These are phyloP conservation scores for Dromaius novaehollandiae DNA, from an alignment of 2,113 vertebrate genomes.

Conservation along the genomic window DNA sequence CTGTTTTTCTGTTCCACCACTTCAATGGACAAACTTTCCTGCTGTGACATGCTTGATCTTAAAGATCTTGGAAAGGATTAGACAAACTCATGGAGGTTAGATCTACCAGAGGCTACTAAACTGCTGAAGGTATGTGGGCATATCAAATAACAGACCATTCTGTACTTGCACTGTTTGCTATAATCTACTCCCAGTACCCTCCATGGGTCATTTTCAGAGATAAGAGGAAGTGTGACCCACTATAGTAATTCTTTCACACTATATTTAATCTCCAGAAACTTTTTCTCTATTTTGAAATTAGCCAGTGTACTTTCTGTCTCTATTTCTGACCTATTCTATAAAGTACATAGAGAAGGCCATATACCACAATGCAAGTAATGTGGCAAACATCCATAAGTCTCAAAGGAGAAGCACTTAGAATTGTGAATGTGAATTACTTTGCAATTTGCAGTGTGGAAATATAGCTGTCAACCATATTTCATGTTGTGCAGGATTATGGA, in stretches of 20 bases:
- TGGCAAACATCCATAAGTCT: constrained; percentile 63
- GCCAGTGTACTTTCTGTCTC: constrained; percentile 7
- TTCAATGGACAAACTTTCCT: not conserved
- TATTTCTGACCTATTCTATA: not conserved
- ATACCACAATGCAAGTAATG: constrained; percentile 55
- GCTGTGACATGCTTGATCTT: not conserved
- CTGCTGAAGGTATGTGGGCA: rapidly evolving
- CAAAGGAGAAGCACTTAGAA: constrained; percentile 63
- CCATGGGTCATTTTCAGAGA: constrained; percentile 10
- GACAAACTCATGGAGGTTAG: not conserved
- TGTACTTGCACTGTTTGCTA: not conserved
- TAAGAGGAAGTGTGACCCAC: not conserved
- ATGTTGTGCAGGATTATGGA: constrained; percentile 51
- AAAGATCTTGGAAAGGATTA: not conserved
- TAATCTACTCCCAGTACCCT: not conserved
- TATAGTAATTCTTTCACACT: constrained; percentile 1
- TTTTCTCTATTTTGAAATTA: constrained; percentile 25
- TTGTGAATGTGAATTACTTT: constrained; percentile 69
- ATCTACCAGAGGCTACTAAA: not conserved
- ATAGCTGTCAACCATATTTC: constrained; percentile 69
- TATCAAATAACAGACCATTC: not conserved
- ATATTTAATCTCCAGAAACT: constrained; percentile 18
- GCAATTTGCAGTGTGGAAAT: constrained; percentile 64
- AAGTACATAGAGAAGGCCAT: constrained; percentile 48
- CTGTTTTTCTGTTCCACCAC: not conserved